Base-by-base conservation (phyloP, 2,113 vertebrate genomes). In the Microcebus murinus region DNA sequence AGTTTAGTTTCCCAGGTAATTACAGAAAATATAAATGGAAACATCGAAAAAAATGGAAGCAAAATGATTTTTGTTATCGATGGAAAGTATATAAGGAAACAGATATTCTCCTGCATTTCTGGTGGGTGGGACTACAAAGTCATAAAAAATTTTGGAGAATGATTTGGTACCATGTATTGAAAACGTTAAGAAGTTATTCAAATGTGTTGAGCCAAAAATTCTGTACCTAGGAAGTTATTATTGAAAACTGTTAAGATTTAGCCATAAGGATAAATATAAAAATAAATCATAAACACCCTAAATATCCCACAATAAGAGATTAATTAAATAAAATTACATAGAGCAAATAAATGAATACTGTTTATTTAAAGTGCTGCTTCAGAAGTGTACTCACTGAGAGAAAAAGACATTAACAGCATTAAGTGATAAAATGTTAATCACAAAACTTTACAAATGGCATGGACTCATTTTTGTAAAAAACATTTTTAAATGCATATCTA, bases 21-120 rank as follows among this genome's bases (percentile, higher is more conserved):
- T 76, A 71, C 25, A 89, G 29, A 88, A 88, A 93, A 83, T 83
- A 21, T 39, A 90, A 82, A 94, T 71, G 4, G 52, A 73, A 88
- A 55, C 20, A 70, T 42, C 29, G 90, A 85, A 85, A 55, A 94
- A 45, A 88, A 80, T 36, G 61, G 39, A 85, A 95, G 87, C 9
- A 77, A 80, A 92, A 36, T 87, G 18, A 63, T 45, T 88, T 82
- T 89, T 80, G 25, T 50, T 39, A 34, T 23, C 50, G 18, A 45
- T 83, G 23, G 36, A 85, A 87, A 85, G 31, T 63, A 59, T 36
- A 3, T 50, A 90, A 67, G 31, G 45, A 95, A 87, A 76, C 11
- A 94, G 23, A 11, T 63, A 39, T 4, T 86, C 34, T 57, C 15
- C 57, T 79, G 70, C 7, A 27, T 89, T 93, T 82, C 25, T 83